Base-by-base conservation (phyloP, 2,113 vertebrate genomes). In the Oophaga pumilio region DNA sequence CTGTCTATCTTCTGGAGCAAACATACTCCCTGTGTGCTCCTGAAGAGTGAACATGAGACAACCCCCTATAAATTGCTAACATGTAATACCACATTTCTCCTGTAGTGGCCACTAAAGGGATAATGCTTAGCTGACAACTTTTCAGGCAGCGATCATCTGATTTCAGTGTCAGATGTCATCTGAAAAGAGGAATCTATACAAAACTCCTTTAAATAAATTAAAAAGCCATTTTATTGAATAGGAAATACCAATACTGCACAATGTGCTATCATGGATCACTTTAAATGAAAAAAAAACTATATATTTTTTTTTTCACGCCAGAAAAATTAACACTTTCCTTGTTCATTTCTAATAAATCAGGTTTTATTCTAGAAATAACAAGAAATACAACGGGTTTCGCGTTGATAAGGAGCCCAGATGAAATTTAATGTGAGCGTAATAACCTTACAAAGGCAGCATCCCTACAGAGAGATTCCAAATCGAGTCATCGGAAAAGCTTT, bases 401-500 rank as follows among this genome's bases (percentile, higher is more conserved):
- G 13, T 26, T 8, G 18, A 22, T 24, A n/a, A 84, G 11, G 60
- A n/a, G 14, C 81, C 52, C 2, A 18, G n/a, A 52, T 52, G 3
- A 57, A 64, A 73, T 71, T 56, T 68, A 87, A 56, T 52, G 52
- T 50, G 64, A 62, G 78, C 84, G 50, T 6, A 64, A 53, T 17
- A 76, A 85, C 84, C 22, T 88, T 49, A 84, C 12, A 33, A 79
- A 76, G 26, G 68, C 71, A 12, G 22, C 4, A 50, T 76, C 69
- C 83, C 83, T 59, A 59, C 66, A 28, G 83, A 85, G 83, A 28
- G 1, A 15, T 60, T 76, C 59, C 53, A 85, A n/a, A 85, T 85
- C 53, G 76, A 73, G 69, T 74, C 69, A 28, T 85, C 53, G 33
- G 66, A 71, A 84, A 28, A 85, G 69, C 83, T 26, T 76, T 85